phyloP scores from a whole-genome alignment of 2,113 vertebrate species.

The Peromyscus polionotus region DNA sequence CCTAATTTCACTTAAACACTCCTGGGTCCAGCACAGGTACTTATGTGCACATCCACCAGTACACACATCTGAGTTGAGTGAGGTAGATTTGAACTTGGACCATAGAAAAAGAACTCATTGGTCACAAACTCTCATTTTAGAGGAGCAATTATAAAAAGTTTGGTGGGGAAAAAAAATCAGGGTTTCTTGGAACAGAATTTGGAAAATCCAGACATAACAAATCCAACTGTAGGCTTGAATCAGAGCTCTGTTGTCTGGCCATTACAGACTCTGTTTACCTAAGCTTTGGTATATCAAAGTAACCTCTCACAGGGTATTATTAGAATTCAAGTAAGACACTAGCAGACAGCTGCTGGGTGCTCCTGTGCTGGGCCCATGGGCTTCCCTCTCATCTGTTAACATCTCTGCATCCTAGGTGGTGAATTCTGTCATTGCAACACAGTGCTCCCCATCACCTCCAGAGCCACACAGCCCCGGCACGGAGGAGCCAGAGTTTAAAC shows the following conservation, averaged over 20 bases:
- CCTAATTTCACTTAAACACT: not conserved
- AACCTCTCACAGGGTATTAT: not conserved
- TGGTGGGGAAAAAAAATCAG: not conserved
- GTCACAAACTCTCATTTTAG: not conserved
- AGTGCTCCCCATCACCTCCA: not conserved
- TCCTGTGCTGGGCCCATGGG: not conserved
- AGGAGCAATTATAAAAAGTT: conserved; percentile 9
- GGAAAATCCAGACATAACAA: not conserved
- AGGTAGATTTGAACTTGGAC: not conserved
- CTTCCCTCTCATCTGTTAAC: not conserved
- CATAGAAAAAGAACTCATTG: not conserved
- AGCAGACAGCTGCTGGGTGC: not conserved
- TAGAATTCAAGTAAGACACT: not conserved
- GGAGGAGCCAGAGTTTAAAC: not conserved
- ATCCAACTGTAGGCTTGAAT: not conserved
- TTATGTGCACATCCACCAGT: not conserved
- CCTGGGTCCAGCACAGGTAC: not conserved
- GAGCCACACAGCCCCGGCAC: not conserved
- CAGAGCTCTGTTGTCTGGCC: not conserved
- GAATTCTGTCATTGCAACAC: not conserved
- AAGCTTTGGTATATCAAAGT: not conserved
- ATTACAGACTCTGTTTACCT: not conserved
- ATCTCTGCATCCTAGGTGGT: not conserved
- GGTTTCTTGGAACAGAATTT: conserved; percentile 27
- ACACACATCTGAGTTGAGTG: not conserved